Evolutionary conservation across 2,888 invertebrate species (phyloP), one percentile per base, ranked within the genome.

Genomic region (Noctua janthina): DNA sequence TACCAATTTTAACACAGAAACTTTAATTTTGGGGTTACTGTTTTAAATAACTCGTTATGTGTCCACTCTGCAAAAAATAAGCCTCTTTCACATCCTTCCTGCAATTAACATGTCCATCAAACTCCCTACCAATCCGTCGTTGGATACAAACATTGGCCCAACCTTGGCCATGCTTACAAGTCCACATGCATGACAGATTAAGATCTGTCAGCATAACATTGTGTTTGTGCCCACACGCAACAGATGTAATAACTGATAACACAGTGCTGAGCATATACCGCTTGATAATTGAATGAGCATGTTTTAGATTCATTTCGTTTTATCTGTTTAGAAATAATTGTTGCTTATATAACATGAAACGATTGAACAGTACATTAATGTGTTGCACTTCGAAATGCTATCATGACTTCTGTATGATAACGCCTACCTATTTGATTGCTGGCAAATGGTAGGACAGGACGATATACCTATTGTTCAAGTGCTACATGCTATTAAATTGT

Each of bases 221-320:
- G 68, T 80, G 62, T 71, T 85, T 76, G 74, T 75, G 68, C 15
- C 70, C 67, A 74, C 87, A 90, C 85, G 87, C 84, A 79, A 89
- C 81, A 89, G 85, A 89, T 89, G 82, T 83, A 76, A 88, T 83
- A 90, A 89, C 83, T 88, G 89, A 89, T 89, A 88, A 68, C 10
- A 78, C 51, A 51, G 76, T 80, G 79, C 72, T 78, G 77, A 82
- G 72, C 74, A 87, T 78, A 82, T 79, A 79, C 67, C 67, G 78
- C 78, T 81, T 71, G 77, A 79, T 89, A 90, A 90, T 89, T 89
- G 83, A 89, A 85, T 85, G 89, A 84, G 82, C 85, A 87, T 84
- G 89, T 87, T 83, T 74, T 64, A 74, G 78, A 77, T 79, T 70
- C 89, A 86, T 86, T 87, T 82, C n/a, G 35, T 70, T 88, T 88